Conservation (phyloP, 2,797 vertebrate genomes). For the Chloroceryle inda region DNA sequence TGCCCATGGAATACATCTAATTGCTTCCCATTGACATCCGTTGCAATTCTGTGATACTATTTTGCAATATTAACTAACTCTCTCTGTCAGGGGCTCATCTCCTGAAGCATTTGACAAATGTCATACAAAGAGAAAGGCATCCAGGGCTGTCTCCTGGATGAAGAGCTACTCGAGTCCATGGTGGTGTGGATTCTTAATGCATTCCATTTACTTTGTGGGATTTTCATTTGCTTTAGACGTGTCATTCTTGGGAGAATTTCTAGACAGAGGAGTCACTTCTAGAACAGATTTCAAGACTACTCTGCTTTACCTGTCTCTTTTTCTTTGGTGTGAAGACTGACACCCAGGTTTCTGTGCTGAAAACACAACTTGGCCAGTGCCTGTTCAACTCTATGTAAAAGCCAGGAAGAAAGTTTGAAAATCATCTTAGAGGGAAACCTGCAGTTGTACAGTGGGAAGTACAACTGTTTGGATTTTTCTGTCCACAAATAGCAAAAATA, state of each 20-base stretch:
- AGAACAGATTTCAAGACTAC: background rate
- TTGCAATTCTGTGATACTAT: background rate
- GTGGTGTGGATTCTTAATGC: background rate
- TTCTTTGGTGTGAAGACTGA: background rate
- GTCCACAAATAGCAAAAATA: background rate
- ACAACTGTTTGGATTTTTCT: accelerated
- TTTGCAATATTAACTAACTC: slow-evolving; percentile 19
- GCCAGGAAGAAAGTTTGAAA: background rate
- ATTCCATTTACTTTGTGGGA: background rate
- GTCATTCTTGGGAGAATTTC: background rate
- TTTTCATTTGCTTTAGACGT: background rate
- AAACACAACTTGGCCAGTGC: background rate
- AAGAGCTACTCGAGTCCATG: accelerated
- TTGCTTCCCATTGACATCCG: background rate
- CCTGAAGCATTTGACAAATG: background rate
- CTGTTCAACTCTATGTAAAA: background rate
- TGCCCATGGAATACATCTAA: background rate
- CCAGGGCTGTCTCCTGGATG: background rate
- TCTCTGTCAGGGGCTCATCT: background rate
- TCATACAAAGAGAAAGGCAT: background rate
- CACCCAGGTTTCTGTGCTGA: background rate
- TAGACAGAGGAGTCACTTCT: background rate
- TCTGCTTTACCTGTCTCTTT: background rate
- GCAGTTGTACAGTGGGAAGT: background rate
- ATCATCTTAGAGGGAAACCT: background rate